Evolutionary conservation across 2,888 invertebrate genomes (phyloP), one percentile per base, ranked within the genome.

Genomic region (Amphipyra berbera): DNA sequence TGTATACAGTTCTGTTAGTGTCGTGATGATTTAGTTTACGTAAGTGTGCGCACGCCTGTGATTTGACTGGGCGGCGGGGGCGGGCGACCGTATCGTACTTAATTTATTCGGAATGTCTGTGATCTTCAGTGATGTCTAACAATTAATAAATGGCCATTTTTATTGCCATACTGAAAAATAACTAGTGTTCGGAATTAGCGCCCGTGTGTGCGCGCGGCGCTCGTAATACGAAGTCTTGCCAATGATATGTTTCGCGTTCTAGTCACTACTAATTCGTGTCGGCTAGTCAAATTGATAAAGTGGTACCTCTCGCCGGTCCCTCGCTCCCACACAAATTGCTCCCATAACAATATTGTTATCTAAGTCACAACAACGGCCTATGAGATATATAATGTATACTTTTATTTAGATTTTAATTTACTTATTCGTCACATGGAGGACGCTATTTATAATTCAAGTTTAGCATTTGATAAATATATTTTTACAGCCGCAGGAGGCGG

Each of bases 231-330:
- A 83, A 87, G 86, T 93, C 93, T 93, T 93, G 94, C 93, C 94
- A 93, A 88, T 87, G 87, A 83, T 86, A 84, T 84, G 90, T 90
- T 87, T 90, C 91, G 89, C 83, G 91, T 91, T 94, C 94, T 94
- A 94, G 94, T 94, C 94, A 94, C 86, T 87, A 84, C 90, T 89
- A 85, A 90, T 89, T 90, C 89, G 91, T 92, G 91, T 92, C 87
- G 94, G 92, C 94, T 94, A 94, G 94, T 94, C 94, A 94, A 90
- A 88, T 82, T 81, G 66, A 47, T 59, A 57, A 61, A 58, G 50
- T 63, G 52, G 74, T 73, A 60, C 63, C 68, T 21, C 62, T 64
- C 76, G 71, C 68, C 72, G 58, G 73, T 27, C 68, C 63, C 78
- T 50, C 70, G 56, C 70, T 56, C 68, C 73, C 68, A 9, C 59